Base-by-base conservation (phyloP, 1,140 invertebrate species). In the Pseudachorutes palmiensis region DNA sequence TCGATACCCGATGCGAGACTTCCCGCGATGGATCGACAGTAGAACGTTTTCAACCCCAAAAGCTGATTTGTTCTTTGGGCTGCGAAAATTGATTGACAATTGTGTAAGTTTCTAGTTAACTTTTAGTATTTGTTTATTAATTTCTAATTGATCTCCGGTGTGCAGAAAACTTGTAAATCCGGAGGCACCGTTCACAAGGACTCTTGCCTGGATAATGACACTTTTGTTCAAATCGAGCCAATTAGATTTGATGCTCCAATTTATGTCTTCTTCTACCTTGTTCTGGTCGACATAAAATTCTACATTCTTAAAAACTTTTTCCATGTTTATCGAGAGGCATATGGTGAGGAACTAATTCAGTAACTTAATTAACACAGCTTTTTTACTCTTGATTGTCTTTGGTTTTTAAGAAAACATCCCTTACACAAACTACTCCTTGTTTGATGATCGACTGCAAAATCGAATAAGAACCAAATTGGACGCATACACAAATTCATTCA, bases 261-360 rank as follows among this genome's bases (percentile, higher is more conserved):
- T 51, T 62, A 62, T 33, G 61, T 67, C 29, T 48, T 62, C 12
- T 26, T 62, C 24, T 67, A 62, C 49, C 28, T 67, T 14, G 9
- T 28, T 19, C 33, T 67, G 16, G 59, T 67, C 2, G 59, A 67
- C 33, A 33, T 67, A 28, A 67, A 67, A 62, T 58, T 28, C 45
- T 67, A 26, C 33, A 48, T 67, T 22, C 48, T 67, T 2, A 24
- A 51, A 14, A 67, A 67, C 31, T 63, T 62, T 29, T 33, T n/a
- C 45, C 30, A 62, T n/a, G 62, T 67, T 29, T 67, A 67, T 30
- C 16, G 2, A 22, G 14, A 24, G 36, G 60, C 51, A n/a, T 67
- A 51, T 41, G 64, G 64, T 64, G 28, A 59, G 19, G 5, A 58
- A 22, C 28, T 9, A 12, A 41, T 24, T 65, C n/a, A 65, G 63